Evolutionary conservation across 2,797 vertebrate species (phyloP).

Genomic region (Setipinna tenuifilis): DNA sequence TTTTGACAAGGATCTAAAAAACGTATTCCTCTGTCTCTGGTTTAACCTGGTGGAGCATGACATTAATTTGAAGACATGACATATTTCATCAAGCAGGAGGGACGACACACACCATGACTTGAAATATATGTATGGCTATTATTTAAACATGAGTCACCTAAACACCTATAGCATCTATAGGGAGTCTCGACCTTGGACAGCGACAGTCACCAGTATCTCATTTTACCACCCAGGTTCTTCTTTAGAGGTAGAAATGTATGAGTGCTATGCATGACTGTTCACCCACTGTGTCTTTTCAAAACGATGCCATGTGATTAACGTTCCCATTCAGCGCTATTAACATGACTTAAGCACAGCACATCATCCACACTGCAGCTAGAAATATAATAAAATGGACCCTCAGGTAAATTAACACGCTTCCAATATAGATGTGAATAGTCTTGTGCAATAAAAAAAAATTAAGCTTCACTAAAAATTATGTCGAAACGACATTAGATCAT

Average conservation of each 20-base stretch:
- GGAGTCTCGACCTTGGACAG: conserved; percentile 50
- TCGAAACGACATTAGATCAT: not conserved
- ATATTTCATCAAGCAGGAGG: conserved; percentile 53
- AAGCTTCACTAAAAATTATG: not conserved
- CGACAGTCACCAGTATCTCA: conserved; percentile 43
- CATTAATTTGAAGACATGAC: conserved; percentile 53
- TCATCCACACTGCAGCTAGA: not conserved
- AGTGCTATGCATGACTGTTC: not conserved
- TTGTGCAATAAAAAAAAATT: not conserved
- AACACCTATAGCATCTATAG: conserved; percentile 39
- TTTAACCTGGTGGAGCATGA: conserved; percentile 52
- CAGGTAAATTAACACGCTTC: not conserved
- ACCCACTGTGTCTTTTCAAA: not conserved
- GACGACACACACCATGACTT: conserved; percentile 43
- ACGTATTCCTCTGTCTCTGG: conserved; percentile 42
- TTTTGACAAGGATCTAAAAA: conserved; percentile 35
- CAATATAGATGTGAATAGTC: not conserved
- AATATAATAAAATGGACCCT: not conserved
- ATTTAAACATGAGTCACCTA: conserved; percentile 50
- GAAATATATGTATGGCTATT: conserved; percentile 43
- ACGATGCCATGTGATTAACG: not conserved
- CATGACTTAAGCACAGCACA: not conserved
- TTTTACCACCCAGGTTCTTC: conserved; percentile 34
- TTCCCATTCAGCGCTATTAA: not conserved
- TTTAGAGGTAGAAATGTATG: not conserved